Evolutionary conservation across 2,113 vertebrate species (phyloP), one percentile per base, ranked within the genome.

Genomic region (Etheostoma spectabile): DNA sequence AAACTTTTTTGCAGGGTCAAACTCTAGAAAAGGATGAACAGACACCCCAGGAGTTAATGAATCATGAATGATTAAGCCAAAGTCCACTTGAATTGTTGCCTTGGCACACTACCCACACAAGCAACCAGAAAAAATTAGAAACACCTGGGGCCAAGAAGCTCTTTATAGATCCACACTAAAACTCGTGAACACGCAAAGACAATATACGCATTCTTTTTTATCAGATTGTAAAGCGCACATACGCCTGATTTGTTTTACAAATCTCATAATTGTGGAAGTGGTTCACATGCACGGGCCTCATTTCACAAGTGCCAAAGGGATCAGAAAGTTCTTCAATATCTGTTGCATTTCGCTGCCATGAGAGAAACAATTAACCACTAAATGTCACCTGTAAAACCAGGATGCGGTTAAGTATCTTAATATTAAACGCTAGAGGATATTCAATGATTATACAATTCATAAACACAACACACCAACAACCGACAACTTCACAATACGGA

Each of bases 51-150:
- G n/a, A 22, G 5, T 27, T 27, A 83, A 65, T 3, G 3, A 64
- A 35, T 30, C 30, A 70, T 1, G 12, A 61, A 55, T 66, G 19
- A 86, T 30, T 62, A 61, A 56, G 4, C 15, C 10, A 65, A 55
- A 57, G 22, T 77, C 63, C 42, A 66, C 49, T 56, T 52, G 18
- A 72, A 80, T 42, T 61, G 38, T 0, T 55, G 61, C 42, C 38
- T 30, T 0, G 5, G 4, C 33, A 22, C 21, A 18, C 30, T 10
- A 38, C 52, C 49, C 18, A 53, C 2, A n/a, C 21, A 21, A 38
- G 6, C 3, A 14, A 67, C 24, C 5, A 13, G 16, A 62, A 66
- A 18, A 51, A 64, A 46, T n/a, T 22, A 35, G 8, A 49, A 49
- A n/a, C 27, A 67, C 38, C 8, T 3, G 8, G 30, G 18, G 16